Evolutionary conservation across 2,888 invertebrate genomes (phyloP), one percentile per base, ranked within the genome.

Genomic region (Ophioninae sp.): DNA sequence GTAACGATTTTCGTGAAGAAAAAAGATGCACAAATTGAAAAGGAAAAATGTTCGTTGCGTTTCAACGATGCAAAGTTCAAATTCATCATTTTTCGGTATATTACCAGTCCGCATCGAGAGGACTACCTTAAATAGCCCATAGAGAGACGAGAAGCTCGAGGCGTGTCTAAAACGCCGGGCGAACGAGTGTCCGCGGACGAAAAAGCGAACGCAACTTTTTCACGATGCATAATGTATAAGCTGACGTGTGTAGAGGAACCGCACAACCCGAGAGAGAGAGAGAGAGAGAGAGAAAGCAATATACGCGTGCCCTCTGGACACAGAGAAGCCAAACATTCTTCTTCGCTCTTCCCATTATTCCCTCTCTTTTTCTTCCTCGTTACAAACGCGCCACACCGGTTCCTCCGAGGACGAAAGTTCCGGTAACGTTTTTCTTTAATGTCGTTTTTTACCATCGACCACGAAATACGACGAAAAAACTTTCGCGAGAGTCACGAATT

Each of bases 351-450:
- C 37, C 7, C 23, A 9, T 59, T 58, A 17, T 39, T 22, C 30
- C 51, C 64, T 65, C 58, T 41, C 22, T 64, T 44, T 23, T n/a
- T 22, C 39, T 44, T 30, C 51, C 20, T 64, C 68, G 63, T 75
- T 71, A 79, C 75, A 74, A 82, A 79, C 79, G 75, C 82, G 79
- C 41, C 65, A 71, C 71, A 82, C 79, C 79, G 79, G 79, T 83
- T 76, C 41, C 79, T 72, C 3, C 67, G 51, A 22, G 64, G 17
- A 61, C 56, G 39, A 83, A 76, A 83, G 63, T 83, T 79, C 76
- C 67, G 61, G 20, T 65, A 41, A 58, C 41, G 39, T 56, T 58
- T 51, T 64, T 56, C 9, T 22, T 59, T 30, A 22, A 22, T 22
- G 17, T 69, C 61, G 7, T 80, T 51, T 59, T 39, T 61, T 69